A percentile compares a stretch with the other conserved stretches of the same genome.
These are phyloP conservation scores for Eucidaris tribuloides DNA, from an alignment of 35 echinoderm and acorn worm genomes.

Conservation along the genomic window DNA sequence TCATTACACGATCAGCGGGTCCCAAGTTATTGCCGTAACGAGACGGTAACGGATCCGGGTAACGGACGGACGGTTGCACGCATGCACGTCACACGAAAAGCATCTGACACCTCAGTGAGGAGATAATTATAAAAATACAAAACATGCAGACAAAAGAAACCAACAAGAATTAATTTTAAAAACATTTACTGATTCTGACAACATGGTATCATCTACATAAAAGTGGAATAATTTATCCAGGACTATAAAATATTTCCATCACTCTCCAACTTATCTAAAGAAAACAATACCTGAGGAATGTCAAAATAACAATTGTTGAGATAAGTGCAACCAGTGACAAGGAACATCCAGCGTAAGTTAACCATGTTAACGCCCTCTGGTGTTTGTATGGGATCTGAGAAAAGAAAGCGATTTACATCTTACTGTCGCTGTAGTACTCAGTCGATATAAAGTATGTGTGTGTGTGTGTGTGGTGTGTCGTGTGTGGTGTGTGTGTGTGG, in stretches of 20 bases:
- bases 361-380: conserved; percentile 2
- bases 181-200: not conserved
- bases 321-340: conserved; percentile 23
- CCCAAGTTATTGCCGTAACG: too few species aligned
- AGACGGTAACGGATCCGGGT: too few species aligned
- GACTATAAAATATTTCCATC: not conserved
- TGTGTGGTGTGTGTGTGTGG: too few species aligned
- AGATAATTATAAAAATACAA: not conserved
- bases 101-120: too few species aligned
- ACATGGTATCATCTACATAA: not conserved
- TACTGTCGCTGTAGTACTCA: not conserved
- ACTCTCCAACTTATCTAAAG: not conserved
- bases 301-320: not conserved
- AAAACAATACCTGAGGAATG: conserved; percentile 21
- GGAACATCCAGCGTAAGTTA: conserved; percentile 40
- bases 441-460: not conserved
- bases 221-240: not conserved
- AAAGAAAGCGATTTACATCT: not conserved
- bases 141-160: not conserved
- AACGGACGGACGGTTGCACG: too few species aligned
- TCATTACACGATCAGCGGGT: too few species aligned
- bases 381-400: conserved; percentile 9
- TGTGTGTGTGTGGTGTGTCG: too few species aligned
- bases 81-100: too few species aligned
- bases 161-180: not conserved